Base-by-base conservation (phyloP, 2,797 vertebrate species). In the Bradypodion ventrale region DNA sequence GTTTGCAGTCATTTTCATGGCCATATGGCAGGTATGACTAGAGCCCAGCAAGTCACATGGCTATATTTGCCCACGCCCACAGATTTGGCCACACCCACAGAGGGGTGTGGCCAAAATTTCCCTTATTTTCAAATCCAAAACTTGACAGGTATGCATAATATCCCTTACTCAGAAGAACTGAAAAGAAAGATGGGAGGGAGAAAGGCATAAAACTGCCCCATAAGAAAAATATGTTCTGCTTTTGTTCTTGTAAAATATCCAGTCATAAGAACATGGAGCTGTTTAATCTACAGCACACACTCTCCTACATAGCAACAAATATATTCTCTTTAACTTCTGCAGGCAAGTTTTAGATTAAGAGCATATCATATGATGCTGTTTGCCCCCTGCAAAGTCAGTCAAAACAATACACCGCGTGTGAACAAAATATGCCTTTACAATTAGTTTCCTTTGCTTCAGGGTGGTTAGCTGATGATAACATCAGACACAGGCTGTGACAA, bases 341-440 rank as follows among this genome's bases (percentile, higher is more conserved):
- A 75, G 16, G 73, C 8, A 56, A 75, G 52, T 16, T 23, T 75
- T 35, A 52, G 69, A 72, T 72, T 44, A 46, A 72, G n/a, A 21
- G n/a, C 29, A 32, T 49, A 52, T 75, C 16, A 35, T 52, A 52
- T 75, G 49, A 23, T 75, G 19, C 16, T 52, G 46, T 35, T 75
- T 75, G 13, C 13, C 87, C 83, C 86, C 86, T 91, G 63, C 83
- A 85, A 82, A 91, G 79, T 83, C 89, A 91, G 90, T 83, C 90
- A 78, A 92, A 91, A 90, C 82, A 85, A 87, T 75, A 32, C n/a
- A 35, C 88, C 88, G 89, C 92, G 70, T 60, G 82, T 87, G 87
- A 88, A 93, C 93, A 90, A 90, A 93, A 77, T 85, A 89, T 56
- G 89, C 27, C 89, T 91, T 91, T 90, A 91, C 94, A 93, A 94